Evolutionary conservation across 2,888 invertebrate genomes (phyloP), one percentile per base, ranked within the genome.

Genomic region (Barypeithes pellucidus): DNA sequence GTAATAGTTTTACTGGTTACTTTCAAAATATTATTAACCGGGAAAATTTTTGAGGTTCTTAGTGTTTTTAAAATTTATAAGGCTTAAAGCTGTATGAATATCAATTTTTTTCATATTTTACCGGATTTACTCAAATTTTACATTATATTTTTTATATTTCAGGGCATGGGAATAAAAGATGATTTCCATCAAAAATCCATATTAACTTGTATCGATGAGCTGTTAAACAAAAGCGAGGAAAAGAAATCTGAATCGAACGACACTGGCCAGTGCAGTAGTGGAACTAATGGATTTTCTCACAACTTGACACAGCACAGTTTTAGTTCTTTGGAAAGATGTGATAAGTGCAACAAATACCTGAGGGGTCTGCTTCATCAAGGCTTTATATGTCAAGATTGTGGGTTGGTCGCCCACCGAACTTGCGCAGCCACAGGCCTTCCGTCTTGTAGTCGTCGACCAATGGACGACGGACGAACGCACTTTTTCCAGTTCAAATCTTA

Each of bases 81-180:
- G n/a, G n/a, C n/a, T n/a, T 33, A 33, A 33, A 33, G 33, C 8
- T 33, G 33, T n/a, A n/a, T n/a, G n/a, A n/a, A n/a, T n/a, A n/a
- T n/a, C n/a, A n/a, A n/a, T n/a, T n/a, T n/a, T n/a, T n/a, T n/a
- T n/a, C n/a, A n/a, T n/a, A n/a, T n/a, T n/a, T n/a, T n/a, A n/a
- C n/a, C n/a, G n/a, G n/a, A n/a, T n/a, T n/a, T n/a, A n/a, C n/a
- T n/a, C n/a, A n/a, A n/a, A n/a, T n/a, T n/a, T n/a, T n/a, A n/a
- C n/a, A n/a, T n/a, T n/a, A n/a, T 29, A 29, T 29, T 45, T 54
- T 41, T 73, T 41, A 33, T 76, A 72, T 87, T 87, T 45, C 85
- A 93, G 93, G 90, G 89, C 82, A 91, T 93, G 91, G 93, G 93
- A 77, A 91, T 93, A 80, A 90, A 91, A 82, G 92, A 93, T 86